Evolutionary conservation across 1,140 invertebrate genomes (phyloP).

Genomic region (Formica selysi): DNA sequence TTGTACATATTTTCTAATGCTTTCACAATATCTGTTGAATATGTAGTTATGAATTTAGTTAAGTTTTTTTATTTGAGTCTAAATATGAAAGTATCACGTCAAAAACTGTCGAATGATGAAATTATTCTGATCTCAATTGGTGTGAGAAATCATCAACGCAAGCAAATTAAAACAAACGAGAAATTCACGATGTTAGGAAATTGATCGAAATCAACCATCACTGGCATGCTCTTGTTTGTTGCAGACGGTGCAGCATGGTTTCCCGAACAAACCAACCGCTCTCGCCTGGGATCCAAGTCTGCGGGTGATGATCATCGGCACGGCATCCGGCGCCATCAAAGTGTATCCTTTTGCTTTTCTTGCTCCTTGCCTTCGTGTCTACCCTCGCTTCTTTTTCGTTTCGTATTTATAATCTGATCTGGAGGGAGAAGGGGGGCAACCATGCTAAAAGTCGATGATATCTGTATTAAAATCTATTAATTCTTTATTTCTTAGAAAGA

Average conservation of each 20-base stretch:
- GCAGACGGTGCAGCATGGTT: conserved; percentile 98
- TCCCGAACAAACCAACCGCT: conserved; percentile 97
- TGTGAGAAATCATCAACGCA: not conserved
- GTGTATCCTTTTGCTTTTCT: conserved; percentile 89
- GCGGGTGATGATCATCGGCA: conserved; percentile 95
- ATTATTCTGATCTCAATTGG: not conserved
- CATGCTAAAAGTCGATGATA: conserved; percentile 43
- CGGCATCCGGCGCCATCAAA: conserved; percentile 95
- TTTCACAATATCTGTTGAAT: not conserved
- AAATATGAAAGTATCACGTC: not conserved
- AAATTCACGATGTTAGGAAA: conserved; percentile 12
- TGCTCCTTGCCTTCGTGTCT: conserved; percentile 26
- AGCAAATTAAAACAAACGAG: not conserved
- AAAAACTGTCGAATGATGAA: not conserved
- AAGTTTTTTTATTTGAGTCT: not conserved
- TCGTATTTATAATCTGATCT: conserved; percentile 65
- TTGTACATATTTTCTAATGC: not conserved
- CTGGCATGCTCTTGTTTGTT: conserved; percentile 81
- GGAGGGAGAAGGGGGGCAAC: not conserved
- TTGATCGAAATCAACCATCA: conserved; percentile 24
- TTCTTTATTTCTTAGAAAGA: conserved; percentile 6
- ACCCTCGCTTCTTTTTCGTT: conserved; percentile 53
- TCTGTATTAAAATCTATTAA: conserved; percentile 56
- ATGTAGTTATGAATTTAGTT: not conserved
- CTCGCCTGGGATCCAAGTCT: conserved; percentile 96